A percentile compares a stretch with the other conserved stretches of the same genome.
Evolutionary conservation across 2,113 vertebrate species (phyloP).

Genomic region (Barnardius zonarius): DNA sequence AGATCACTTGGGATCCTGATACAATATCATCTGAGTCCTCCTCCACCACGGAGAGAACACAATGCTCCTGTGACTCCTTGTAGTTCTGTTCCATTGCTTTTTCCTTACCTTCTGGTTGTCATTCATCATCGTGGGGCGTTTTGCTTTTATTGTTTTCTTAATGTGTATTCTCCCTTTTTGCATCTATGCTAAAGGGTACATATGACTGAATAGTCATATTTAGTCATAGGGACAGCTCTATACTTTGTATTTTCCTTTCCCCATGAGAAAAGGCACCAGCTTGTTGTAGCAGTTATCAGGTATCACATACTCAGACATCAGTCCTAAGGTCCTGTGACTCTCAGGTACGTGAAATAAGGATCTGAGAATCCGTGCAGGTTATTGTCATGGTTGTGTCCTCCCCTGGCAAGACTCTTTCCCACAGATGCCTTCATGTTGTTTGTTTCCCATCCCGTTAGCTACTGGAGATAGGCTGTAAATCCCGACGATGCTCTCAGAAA

Average conservation of each 20-base stretch:
- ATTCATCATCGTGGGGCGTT: constrained; percentile 34
- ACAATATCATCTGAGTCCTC: background rate
- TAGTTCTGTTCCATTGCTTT: background rate
- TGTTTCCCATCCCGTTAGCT: background rate
- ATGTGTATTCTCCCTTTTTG: background rate
- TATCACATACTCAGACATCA: background rate
- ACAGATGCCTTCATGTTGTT: background rate
- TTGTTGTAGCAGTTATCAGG: background rate
- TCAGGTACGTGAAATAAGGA: background rate
- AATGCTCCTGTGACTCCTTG: background rate
- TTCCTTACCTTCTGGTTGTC: constrained; percentile 16
- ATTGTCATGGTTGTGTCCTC: background rate
- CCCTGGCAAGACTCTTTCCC: background rate
- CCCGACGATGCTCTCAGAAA: background rate
- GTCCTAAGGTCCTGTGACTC: background rate
- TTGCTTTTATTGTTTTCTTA: constrained; percentile 1
- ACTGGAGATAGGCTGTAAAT: background rate
- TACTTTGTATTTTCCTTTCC: background rate
- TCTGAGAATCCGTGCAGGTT: background rate
- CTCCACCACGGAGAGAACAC: background rate
- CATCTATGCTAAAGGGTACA: background rate
- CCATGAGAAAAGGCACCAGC: background rate
- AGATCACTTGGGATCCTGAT: background rate
- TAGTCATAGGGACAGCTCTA: background rate
- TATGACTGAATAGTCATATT: background rate